Conservation (phyloP, 2,888 invertebrate species). For the Choristoneura rosaceana region DNA sequence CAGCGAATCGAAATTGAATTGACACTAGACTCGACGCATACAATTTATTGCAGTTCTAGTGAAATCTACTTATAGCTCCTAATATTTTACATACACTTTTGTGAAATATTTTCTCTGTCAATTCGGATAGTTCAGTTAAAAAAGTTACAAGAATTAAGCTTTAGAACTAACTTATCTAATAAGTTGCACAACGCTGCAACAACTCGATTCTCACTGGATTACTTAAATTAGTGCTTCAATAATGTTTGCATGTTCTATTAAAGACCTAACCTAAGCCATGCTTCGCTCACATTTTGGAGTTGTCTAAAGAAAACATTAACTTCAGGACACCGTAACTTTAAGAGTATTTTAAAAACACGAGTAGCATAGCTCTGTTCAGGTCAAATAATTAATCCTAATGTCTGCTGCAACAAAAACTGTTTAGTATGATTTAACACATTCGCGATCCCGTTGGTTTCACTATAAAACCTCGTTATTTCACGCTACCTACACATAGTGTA, state of each 20-base stretch:
- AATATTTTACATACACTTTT: background rate
- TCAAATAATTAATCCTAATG: background rate
- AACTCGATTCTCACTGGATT: no score
- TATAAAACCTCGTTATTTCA: slow-evolving; percentile 9
- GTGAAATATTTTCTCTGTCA: background rate
- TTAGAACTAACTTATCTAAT: no score
- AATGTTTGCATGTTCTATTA: no score
- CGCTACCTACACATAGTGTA: slow-evolving; percentile 9
- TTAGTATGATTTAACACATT: background rate
- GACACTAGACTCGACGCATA: slow-evolving; percentile 67
- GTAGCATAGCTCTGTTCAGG: background rate
- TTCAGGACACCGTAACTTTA: no score
- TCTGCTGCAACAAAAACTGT: background rate
- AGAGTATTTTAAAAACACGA: background rate
- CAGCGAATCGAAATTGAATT: slow-evolving; percentile 68
- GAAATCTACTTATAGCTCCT: slow-evolving; percentile 5
- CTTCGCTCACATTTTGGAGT: no score
- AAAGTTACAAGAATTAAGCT: no score
- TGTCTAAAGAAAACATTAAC: no score
- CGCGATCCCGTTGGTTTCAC: background rate
- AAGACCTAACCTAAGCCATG: no score
- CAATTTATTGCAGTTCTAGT: slow-evolving; percentile 66
- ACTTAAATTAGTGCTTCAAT: no score
- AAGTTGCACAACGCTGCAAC: no score
- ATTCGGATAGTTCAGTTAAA: no score